These are phyloP conservation scores for Venustoraphidia nigricollis DNA, from an alignment of 2,888 invertebrate genomes.

Conservation along the genomic window DNA sequence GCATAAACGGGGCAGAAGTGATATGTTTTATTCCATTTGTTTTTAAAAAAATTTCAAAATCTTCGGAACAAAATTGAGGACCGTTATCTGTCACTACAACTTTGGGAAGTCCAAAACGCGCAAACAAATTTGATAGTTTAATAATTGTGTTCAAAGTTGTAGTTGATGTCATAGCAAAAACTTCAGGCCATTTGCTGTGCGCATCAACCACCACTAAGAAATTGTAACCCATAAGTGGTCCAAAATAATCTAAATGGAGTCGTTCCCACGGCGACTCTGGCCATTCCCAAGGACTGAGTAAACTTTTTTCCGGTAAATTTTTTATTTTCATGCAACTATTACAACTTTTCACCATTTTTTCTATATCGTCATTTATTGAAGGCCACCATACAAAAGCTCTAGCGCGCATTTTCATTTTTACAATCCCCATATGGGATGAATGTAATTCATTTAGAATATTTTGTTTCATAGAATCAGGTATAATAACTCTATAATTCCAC, in stretches of 20 bases:
- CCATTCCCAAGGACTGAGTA: too few relatives aligned
- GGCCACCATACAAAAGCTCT: too few relatives aligned
- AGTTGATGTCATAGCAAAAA: slow-evolving; percentile 9
- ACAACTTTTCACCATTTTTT: too few relatives aligned
- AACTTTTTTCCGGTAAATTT: too few relatives aligned
- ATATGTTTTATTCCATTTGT: slow-evolving; percentile 14
- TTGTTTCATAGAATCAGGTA: too few relatives aligned
- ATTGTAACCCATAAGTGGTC: slow-evolving; percentile 7
- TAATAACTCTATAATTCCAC: too few relatives aligned
- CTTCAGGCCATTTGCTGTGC: slow-evolving; percentile 14
- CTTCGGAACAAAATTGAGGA: slow-evolving; percentile 10
- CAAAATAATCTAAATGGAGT: slow-evolving; percentile 1
- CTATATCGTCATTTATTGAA: too few relatives aligned
- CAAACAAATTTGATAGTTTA: slow-evolving; percentile 9
- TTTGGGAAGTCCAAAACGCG: slow-evolving; percentile 11
- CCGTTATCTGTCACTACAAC: slow-evolving; percentile 13
- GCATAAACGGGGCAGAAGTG: slow-evolving; percentile 13
- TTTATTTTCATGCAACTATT: too few relatives aligned
- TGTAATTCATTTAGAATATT: too few relatives aligned
- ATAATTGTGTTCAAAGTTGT: slow-evolving; percentile 9
- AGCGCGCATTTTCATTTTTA: too few relatives aligned
- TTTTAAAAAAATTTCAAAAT: slow-evolving; percentile 13
- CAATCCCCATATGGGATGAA: too few relatives aligned
- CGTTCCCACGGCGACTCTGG: too few relatives aligned
- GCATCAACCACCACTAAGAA: slow-evolving; percentile 12